phyloP scores from a whole-genome alignment of 2,113 vertebrate genomes.

The Sceloporus undulatus region DNA sequence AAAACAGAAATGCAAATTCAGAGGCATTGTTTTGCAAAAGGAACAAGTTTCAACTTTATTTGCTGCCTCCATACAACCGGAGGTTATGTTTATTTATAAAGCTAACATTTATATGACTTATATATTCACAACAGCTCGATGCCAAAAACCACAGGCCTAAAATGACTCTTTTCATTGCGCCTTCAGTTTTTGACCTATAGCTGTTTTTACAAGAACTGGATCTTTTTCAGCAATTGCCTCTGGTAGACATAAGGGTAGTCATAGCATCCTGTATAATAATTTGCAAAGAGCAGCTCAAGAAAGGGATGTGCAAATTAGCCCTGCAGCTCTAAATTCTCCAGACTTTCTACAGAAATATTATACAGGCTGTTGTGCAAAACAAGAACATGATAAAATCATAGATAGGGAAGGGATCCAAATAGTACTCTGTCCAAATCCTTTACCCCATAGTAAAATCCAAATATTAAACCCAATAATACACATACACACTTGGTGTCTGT shows the following conservation, averaged over 20 bases:
- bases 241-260: slow-evolving; percentile 29
- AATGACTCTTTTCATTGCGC: slow-evolving; percentile 48
- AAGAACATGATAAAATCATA: slow-evolving; percentile 6
- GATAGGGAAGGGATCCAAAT: neutral
- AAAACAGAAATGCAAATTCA: slow-evolving; percentile 1
- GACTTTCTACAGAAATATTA: neutral
- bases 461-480: neutral
- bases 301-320: slow-evolving; percentile 17
- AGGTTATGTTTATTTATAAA: slow-evolving; percentile 47
- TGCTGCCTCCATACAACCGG: slow-evolving; percentile 33
- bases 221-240: slow-evolving; percentile 40
- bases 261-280: slow-evolving; percentile 25
- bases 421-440: neutral
- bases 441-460: neutral
- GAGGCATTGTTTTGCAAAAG: slow-evolving; percentile 38
- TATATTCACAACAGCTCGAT: slow-evolving; percentile 37
- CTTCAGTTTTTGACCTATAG: slow-evolving; percentile 45
- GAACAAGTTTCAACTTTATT: slow-evolving; percentile 46
- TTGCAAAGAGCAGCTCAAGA: slow-evolving; percentile 35
- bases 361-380: neutral
- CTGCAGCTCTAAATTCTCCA: slow-evolving; percentile 10
- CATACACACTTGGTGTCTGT: neutral
- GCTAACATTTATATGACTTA: slow-evolving; percentile 43
- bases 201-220: slow-evolving; percentile 46
- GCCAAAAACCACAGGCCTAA: slow-evolving; percentile 43